Base-by-base conservation (phyloP, 2,888 invertebrate species). In the Heterodera filipjevi region DNA sequence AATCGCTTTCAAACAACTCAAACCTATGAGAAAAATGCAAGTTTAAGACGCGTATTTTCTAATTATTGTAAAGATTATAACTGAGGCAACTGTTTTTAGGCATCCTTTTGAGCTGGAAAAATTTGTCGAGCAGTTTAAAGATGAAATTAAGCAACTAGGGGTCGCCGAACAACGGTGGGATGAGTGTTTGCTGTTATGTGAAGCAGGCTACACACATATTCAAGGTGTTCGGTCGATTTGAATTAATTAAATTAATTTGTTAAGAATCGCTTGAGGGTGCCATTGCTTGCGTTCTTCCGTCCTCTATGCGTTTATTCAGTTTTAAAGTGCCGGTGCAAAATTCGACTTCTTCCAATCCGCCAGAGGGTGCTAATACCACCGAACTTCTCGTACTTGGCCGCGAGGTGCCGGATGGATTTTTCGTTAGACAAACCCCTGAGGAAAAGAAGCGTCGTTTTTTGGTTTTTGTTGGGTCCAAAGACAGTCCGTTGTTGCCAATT, bases 401-500 rank as follows among this genome's bases (percentile, higher is more conserved):
- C 12, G 32, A 68, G 44, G 27, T 79, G n/a, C 79, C 79, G 19
- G 12, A 33, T 1, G 49, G 71, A n/a, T 44, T 79, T 30, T 27
- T 12, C 33, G 8, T n/a, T 12, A 27, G 27, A 5, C 10, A 22
- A 3, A 14, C 0, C 27, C 27, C 27, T 72, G 77, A 59, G 49
- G 46, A n/a, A 33, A 78, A 16, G 66, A 77, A 14, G 59, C 77
- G 16, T 19, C 22, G 22, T 35, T 71, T 71, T 22, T 19, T 88
- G 19, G 39, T 88, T 12, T 88, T 88, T 78, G 81, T 87, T 49
- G 87, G 87, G 2, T 71, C 78, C 16, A 68, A 77, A 16, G 80
- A 82, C 35, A 85, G 85, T 46, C 83, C 86, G 10, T 81, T 88
- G 16, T 82, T 88, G 30, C 84, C 86, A 1, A 75, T 88, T 12